A percentile compares a stretch with the other conserved stretches of the same genome.
phyloP scores from a whole-genome alignment of 1,140 invertebrate genomes.

The Drosophila takahashii region DNA sequence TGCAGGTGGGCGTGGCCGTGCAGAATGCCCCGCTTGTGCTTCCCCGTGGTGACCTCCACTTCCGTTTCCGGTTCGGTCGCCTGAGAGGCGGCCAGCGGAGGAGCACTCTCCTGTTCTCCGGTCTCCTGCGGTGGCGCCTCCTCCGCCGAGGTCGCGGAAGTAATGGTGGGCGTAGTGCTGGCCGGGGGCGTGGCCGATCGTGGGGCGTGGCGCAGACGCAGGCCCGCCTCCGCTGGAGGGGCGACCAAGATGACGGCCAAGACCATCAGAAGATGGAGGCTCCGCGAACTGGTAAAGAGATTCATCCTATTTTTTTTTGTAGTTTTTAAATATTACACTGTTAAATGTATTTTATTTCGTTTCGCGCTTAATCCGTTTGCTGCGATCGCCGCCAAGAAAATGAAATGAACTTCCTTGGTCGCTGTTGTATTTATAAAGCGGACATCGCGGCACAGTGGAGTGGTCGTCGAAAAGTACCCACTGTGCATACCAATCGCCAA shows the following conservation, averaged over 20 bases:
- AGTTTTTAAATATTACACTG: not conserved
- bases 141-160: constrained; percentile 6
- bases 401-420: constrained; percentile 83
- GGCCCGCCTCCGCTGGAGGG: constrained; percentile 13
- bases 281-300: constrained; percentile 22
- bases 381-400: constrained; percentile 71
- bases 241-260: constrained; percentile 22
- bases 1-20: constrained; percentile 35
- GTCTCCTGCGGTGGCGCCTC: constrained; percentile 3
- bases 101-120: not conserved
- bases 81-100: not conserved
- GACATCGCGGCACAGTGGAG: constrained; percentile 38
- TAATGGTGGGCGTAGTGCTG: constrained; percentile 28
- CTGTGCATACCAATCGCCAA: constrained; percentile 60
- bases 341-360: not conserved
- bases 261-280: constrained; percentile 15
- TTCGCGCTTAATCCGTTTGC: constrained; percentile 33
- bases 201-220: constrained; percentile 44
- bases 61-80: constrained; percentile 18
- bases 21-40: constrained; percentile 75
- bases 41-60: constrained; percentile 38
- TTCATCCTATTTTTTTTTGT: constrained; percentile 26
- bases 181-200: constrained; percentile 44
- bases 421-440: constrained; percentile 84
- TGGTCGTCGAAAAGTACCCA: not conserved